Percentiles rank a stretch among this genome's conserved stretches.
Evolutionary conservation across 1,140 invertebrate species (phyloP).

Genomic region (Pseudomyrmex cubaensis): DNA sequence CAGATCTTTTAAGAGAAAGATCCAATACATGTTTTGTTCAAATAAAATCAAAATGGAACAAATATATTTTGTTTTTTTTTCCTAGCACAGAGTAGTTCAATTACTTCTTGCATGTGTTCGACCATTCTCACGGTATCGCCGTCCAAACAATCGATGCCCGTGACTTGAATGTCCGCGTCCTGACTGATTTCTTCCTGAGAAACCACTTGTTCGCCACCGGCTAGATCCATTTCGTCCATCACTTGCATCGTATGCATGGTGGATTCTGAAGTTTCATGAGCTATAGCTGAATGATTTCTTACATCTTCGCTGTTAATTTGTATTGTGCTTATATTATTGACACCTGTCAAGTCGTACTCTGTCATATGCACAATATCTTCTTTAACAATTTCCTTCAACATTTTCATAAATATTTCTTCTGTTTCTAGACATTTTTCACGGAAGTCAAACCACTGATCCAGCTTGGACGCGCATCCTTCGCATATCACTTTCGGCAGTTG

Average conservation of each 20-base stretch:
- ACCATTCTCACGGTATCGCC: conserved; percentile 83
- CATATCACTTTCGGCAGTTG: conserved; percentile 88
- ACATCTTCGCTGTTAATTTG: conserved; percentile 76
- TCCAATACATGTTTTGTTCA: not conserved
- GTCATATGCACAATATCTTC: conserved; percentile 75
- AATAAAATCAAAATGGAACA: not conserved
- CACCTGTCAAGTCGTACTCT: conserved; percentile 72
- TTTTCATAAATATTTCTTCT: conserved; percentile 85
- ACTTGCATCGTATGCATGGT: conserved; percentile 79
- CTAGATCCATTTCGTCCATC: conserved; percentile 81
- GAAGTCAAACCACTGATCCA: conserved; percentile 87
- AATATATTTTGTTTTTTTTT: not conserved
- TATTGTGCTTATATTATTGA: conserved; percentile 72
- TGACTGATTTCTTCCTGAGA: conserved; percentile 80
- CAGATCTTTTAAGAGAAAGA: not conserved
- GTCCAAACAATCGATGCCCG: conserved; percentile 81
- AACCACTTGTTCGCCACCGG: conserved; percentile 79
- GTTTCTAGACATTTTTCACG: conserved; percentile 86
- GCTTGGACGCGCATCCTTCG: conserved; percentile 86
- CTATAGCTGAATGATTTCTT: conserved; percentile 71
- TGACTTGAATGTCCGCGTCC: conserved; percentile 79
- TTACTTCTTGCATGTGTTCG: conserved; percentile 80
- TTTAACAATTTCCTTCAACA: conserved; percentile 84
- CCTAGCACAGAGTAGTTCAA: conserved; percentile 4
- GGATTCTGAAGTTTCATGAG: conserved; percentile 66